phyloP scores from a whole-genome alignment of 2,113 vertebrate species.

The Callipepla squamata region DNA sequence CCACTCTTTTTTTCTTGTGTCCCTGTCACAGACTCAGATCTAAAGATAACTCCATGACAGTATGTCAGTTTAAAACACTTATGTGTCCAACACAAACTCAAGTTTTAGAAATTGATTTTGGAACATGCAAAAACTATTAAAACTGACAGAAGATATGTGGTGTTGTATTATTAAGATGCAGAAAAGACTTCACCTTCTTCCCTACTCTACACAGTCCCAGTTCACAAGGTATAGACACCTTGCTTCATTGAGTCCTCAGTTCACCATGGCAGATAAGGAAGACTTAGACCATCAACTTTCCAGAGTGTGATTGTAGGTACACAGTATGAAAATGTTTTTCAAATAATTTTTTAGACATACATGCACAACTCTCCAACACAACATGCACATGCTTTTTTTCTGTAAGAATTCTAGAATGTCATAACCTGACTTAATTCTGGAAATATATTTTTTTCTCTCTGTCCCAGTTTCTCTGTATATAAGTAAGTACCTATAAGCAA shows the following conservation, averaged over 20 bases:
- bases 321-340: not conserved
- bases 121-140: conserved; percentile 11
- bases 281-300: not conserved
- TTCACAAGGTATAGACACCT: not conserved
- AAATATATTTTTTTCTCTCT: not conserved
- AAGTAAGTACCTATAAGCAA: not conserved
- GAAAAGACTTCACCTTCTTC: not conserved
- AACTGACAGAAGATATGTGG: not conserved
- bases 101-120: conserved; percentile 1
- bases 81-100: not conserved
- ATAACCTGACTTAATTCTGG: not conserved
- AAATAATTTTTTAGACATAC: not conserved
- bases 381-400: fast-evolving
- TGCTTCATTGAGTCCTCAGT: not conserved
- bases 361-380: not conserved
- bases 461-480: not conserved
- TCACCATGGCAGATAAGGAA: fast-evolving
- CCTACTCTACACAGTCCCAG: fast-evolving
- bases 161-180: not conserved
- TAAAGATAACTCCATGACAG: too few species aligned
- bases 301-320: fast-evolving
- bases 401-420: not conserved
- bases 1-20: too few species aligned
- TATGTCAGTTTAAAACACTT: not conserved
- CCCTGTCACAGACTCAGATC: too few species aligned